phyloP scores from a whole-genome alignment of 37 sponge, comb jelly and placozoan genomes.

The Agelas oroides region DNA sequence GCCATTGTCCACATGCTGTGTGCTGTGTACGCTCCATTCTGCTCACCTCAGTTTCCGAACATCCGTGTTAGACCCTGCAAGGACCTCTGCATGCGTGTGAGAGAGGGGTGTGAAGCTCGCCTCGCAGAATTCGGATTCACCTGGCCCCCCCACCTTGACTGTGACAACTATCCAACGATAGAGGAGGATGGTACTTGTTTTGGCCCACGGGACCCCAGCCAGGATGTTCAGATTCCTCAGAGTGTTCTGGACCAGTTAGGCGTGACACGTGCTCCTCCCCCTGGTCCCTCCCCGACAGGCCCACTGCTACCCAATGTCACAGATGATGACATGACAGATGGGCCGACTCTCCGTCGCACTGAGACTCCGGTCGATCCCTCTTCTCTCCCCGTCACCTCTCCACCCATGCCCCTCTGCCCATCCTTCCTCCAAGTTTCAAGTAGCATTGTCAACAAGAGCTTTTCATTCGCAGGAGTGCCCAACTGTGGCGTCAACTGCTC shows the following conservation, averaged over 20 bases:
- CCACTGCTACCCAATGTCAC: too few relatives aligned
- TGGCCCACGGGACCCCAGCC: too few relatives aligned
- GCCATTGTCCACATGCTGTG: slow-evolving; percentile 82
- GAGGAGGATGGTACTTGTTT: not conserved
- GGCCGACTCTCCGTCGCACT: too few relatives aligned
- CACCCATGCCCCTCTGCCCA: slow-evolving; percentile 2
- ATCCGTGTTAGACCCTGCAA: slow-evolving; percentile 48
- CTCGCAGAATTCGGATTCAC: not conserved
- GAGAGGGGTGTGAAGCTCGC: slow-evolving; percentile 46
- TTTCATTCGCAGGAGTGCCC: slow-evolving; percentile 46
- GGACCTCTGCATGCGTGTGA: slow-evolving; percentile 63
- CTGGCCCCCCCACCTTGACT: slow-evolving; percentile 76
- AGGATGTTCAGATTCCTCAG: too few relatives aligned
- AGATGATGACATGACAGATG: too few relatives aligned
- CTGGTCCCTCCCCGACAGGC: not conserved
- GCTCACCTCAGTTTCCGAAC: not conserved
- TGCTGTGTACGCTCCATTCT: slow-evolving; percentile 75
- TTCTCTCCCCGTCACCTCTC: not conserved
- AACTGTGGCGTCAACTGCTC: slow-evolving; percentile 63
- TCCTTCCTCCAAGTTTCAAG: not conserved
- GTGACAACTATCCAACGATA: slow-evolving; percentile 45
- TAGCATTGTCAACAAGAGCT: slow-evolving; percentile 16
- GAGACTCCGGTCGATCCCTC: not conserved
- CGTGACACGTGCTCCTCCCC: too few relatives aligned
- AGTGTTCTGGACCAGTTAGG: too few relatives aligned